Conservation (phyloP, 2,113 vertebrate species). For the Melozone crissalis region DNA sequence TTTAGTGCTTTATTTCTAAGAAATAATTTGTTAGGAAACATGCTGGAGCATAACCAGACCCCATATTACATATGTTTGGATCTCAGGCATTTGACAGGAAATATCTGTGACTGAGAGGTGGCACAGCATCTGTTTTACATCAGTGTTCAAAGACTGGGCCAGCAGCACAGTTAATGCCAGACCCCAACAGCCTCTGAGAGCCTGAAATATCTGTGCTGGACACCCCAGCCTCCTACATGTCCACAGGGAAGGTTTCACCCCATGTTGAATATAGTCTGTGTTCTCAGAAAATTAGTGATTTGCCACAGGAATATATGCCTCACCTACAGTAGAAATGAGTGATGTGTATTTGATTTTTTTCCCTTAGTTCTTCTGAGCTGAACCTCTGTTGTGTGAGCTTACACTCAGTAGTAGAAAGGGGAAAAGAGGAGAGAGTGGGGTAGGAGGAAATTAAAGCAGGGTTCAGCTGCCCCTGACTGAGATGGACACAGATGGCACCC, state of each 20-base stretch:
- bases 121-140: not conserved
- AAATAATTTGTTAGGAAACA: slow-evolving; percentile 36
- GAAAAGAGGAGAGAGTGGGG: not conserved
- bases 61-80: not conserved
- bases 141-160: not conserved
- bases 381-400: not conserved
- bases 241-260: not conserved
- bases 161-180: not conserved
- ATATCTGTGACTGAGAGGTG: not conserved
- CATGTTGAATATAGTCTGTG: not conserved
- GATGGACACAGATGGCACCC: not conserved
- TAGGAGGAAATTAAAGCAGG: not conserved
- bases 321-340: not conserved
- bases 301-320: not conserved
- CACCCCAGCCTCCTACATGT: not conserved
- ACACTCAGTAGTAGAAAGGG: too few species aligned
- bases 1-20: not conserved
- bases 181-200: not conserved
- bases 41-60: not conserved
- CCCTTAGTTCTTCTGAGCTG: not conserved
- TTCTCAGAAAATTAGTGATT: not conserved
- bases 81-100: not conserved
- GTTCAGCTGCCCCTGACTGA: not conserved
- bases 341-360: not conserved
- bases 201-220: not conserved